Conservation (phyloP, 2,797 vertebrate genomes). For the Simalia tracyae region DNA sequence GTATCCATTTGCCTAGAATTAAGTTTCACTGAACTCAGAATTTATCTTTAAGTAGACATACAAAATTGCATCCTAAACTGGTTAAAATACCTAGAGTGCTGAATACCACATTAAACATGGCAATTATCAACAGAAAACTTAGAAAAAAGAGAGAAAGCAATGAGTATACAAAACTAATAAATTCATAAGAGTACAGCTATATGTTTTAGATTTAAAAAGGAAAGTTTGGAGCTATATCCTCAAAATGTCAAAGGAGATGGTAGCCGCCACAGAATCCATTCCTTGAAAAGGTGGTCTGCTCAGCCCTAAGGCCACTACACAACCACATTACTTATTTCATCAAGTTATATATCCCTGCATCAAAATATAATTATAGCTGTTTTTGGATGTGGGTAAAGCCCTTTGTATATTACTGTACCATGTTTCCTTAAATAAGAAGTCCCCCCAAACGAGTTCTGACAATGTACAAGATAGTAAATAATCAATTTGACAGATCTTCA, state of each 20-base stretch:
- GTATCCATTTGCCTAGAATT: background rate
- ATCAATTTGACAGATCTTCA: background rate
- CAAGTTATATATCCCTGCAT: too few species aligned
- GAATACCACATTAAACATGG: background rate
- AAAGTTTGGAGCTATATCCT: background rate
- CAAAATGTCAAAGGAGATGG: background rate
- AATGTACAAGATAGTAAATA: background rate
- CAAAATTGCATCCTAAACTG: background rate
- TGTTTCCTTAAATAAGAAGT: background rate
- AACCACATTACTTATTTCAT: too few species aligned
- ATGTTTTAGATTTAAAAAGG: background rate
- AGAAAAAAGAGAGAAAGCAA: background rate
- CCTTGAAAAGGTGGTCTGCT: too few species aligned
- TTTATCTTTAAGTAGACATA: background rate
- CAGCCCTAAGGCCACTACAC: too few species aligned
- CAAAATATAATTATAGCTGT: too few species aligned
- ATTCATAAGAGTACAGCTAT: background rate
- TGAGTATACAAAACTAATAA: background rate
- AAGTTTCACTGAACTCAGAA: background rate
- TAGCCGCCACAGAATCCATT: background rate
- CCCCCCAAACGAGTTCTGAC: background rate
- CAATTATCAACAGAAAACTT: background rate
- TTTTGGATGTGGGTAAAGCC: background rate
- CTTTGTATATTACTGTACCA: background rate
- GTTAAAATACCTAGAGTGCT: background rate